Conservation (phyloP, 2,888 invertebrate genomes). For the Eilema sororculum region DNA sequence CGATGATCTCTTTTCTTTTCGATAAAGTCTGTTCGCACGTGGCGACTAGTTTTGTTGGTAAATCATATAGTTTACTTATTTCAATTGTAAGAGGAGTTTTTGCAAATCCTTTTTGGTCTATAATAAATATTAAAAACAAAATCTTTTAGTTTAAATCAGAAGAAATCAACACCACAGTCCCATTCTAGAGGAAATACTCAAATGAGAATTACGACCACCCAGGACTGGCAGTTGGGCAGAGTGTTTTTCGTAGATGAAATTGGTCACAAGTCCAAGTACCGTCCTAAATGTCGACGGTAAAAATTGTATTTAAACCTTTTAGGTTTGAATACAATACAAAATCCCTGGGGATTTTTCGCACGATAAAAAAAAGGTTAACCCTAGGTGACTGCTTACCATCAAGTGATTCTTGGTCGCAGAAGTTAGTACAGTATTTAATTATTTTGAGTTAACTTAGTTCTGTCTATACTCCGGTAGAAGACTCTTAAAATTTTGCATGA, state of each 20-base stretch:
- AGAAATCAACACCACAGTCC: neutral
- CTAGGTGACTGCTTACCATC: no score
- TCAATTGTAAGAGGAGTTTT: conserved; percentile 56
- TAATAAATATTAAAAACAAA: conserved; percentile 15
- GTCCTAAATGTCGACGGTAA: no score
- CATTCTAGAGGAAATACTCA: neutral
- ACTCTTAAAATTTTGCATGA: no score
- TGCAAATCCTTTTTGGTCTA: conserved; percentile 32
- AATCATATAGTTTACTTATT: conserved; percentile 66
- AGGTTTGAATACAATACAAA: no score
- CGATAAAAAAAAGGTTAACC: no score
- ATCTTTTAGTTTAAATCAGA: neutral
- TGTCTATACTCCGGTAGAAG: no score
- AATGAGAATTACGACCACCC: neutral
- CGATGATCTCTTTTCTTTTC: conserved; percentile 75
- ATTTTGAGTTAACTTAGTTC: no score
- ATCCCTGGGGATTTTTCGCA: no score
- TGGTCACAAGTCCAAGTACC: no score
- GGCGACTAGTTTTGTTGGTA: conserved; percentile 69
- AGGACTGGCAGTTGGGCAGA: neutral
- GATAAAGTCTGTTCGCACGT: conserved; percentile 72
- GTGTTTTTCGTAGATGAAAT: neutral
- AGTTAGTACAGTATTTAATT: no score
- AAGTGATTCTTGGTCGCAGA: no score
- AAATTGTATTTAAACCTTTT: no score